Evolutionary conservation across 1,140 invertebrate genomes (phyloP).

Genomic region (Drosophila truncata): DNA sequence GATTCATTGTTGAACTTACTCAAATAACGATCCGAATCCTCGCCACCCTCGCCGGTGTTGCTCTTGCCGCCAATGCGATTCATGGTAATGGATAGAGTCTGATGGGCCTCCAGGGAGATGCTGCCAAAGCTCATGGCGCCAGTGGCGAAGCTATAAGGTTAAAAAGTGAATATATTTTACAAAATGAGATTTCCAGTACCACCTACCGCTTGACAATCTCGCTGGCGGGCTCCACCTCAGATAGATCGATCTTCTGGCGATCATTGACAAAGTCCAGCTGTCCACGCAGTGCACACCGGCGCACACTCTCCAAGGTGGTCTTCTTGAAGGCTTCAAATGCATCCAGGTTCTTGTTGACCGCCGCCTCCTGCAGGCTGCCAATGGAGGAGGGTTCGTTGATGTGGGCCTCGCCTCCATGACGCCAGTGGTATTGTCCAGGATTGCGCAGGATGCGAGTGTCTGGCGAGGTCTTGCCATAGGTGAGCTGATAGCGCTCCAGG

Average conservation of each 20-base stretch:
- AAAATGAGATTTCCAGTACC: too few species aligned
- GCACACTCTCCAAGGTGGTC: conserved; percentile 94
- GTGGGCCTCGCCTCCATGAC: conserved; percentile 98
- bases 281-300: conserved; percentile 95
- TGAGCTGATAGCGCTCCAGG: conserved; percentile 92
- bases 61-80: conserved; percentile 98
- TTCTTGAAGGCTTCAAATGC: conserved; percentile 96
- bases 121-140: conserved; percentile 88
- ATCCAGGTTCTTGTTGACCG: conserved; percentile 91
- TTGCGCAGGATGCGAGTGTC: conserved; percentile 95
- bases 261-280: conserved; percentile 94
- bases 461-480: conserved; percentile 89
- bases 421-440: conserved; percentile 98
- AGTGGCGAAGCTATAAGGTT: conserved; percentile 72
- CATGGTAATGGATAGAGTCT: conserved; percentile 98
- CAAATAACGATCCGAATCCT: conserved; percentile 95
- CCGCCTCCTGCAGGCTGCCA: conserved; percentile 96
- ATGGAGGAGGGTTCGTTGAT: conserved; percentile 98
- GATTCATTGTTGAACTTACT: conserved; percentile 82
- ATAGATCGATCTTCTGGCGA: conserved; percentile 92
- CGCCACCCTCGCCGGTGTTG: conserved; percentile 98
- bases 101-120: conserved; percentile 95
- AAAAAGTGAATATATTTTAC: neutral
- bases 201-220: conserved; percentile 97
- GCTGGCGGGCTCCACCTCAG: conserved; percentile 95